These are phyloP conservation scores for Perithous albicinctus DNA, from an alignment of 2,888 invertebrate species.

Conservation along the genomic window DNA sequence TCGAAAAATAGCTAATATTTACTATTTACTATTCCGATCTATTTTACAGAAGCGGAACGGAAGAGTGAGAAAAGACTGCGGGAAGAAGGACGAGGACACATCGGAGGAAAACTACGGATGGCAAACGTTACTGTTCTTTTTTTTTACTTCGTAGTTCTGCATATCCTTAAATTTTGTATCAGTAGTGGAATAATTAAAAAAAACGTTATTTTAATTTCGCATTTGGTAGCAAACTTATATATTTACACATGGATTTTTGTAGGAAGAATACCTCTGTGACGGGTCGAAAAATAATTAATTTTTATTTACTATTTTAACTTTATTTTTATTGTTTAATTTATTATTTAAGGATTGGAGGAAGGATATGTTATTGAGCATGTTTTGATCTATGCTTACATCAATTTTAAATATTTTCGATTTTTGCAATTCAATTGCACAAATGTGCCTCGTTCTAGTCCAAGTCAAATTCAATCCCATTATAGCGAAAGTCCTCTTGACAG, in stretches of 20 bases:
- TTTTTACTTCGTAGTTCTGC: neutral
- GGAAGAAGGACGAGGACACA: neutral
- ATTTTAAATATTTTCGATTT: constrained; percentile 23
- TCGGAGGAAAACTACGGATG: neutral
- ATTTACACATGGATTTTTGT: too few species aligned
- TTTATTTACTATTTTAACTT: too few species aligned
- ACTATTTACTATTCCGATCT: too few species aligned
- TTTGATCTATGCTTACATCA: too few species aligned
- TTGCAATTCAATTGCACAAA: constrained; percentile 57
- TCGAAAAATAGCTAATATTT: too few species aligned
- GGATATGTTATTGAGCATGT: too few species aligned
- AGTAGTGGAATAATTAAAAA: neutral
- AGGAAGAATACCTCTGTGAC: constrained; percentile 79
- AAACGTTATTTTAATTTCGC: neutral
- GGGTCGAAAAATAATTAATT: too few species aligned
- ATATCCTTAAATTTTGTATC: neutral
- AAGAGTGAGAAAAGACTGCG: constrained; percentile 29
- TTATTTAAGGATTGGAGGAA: too few species aligned
- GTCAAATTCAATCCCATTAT: constrained; percentile 56
- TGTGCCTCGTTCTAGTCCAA: constrained; percentile 43
- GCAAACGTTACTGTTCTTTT: neutral
- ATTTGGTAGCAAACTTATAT: too few species aligned
- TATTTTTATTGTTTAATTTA: too few species aligned
- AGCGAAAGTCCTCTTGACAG: neutral
- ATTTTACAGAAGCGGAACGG: constrained; percentile 65